phyloP scores from a whole-genome alignment of 2,797 vertebrate species.

The Nannoperca australis region DNA sequence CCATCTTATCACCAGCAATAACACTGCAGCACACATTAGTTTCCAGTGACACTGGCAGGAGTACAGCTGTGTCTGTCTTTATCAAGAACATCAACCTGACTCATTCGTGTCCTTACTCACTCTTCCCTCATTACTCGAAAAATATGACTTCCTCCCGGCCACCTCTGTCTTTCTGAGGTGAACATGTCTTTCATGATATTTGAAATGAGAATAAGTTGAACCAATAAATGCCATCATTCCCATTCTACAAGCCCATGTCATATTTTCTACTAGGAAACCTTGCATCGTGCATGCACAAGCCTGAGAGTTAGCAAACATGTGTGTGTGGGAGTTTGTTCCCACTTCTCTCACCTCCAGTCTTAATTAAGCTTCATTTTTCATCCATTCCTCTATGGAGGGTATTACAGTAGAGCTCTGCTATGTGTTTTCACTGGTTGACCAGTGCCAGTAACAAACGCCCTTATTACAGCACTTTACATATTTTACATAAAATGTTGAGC shows the following conservation, averaged over 20 bases:
- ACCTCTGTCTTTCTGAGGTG: conserved; percentile 39
- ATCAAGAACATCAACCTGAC: conserved; percentile 63
- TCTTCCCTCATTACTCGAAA: conserved; percentile 30
- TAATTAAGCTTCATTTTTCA: conserved; percentile 36
- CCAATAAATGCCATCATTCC: background rate
- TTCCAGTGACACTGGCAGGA: conserved; percentile 55
- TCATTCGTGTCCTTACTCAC: conserved; percentile 60
- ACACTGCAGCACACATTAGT: conserved; percentile 50
- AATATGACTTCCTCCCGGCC: conserved; percentile 33
- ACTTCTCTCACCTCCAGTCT: conserved; percentile 17
- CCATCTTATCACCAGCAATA: conserved; percentile 50
- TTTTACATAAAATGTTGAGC: conserved; percentile 32
- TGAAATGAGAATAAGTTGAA: conserved; percentile 13
- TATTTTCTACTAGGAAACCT: conserved; percentile 2
- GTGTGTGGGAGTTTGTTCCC: conserved; percentile 14
- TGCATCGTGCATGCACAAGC: conserved; percentile 4
- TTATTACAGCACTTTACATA: conserved; percentile 25
- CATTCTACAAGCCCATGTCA: background rate
- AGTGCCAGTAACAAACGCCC: conserved; percentile 6
- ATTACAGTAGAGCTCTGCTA: conserved; percentile 7
- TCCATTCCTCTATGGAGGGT: conserved; percentile 3
- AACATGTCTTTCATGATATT: conserved; percentile 1
- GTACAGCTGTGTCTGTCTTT: conserved; percentile 63
- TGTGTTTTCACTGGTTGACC: conserved; percentile 5
- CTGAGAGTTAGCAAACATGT: conserved; percentile 5